Conservation (phyloP, 1,140 invertebrate species). For the Pachypsylla venusta region DNA sequence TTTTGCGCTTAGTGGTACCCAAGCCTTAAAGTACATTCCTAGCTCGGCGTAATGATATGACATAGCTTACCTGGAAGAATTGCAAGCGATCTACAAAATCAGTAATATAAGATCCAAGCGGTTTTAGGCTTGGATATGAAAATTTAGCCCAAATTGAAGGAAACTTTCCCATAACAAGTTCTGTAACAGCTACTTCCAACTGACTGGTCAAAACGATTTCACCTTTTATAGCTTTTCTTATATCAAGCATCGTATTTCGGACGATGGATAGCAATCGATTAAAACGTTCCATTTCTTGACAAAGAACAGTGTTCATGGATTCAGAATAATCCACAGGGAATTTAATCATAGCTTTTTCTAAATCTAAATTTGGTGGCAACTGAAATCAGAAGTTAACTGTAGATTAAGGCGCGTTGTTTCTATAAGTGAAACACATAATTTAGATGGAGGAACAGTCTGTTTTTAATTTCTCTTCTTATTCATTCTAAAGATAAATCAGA, state of each 20-base stretch:
- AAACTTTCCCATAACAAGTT: constrained; percentile 56
- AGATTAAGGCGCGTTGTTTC: background rate
- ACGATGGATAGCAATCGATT: constrained; percentile 56
- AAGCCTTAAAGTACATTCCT: too few species aligned
- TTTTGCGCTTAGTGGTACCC: too few species aligned
- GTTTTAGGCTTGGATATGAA: constrained; percentile 84
- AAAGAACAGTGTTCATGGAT: constrained; percentile 86
- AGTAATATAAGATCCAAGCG: constrained; percentile 64
- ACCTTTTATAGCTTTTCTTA: constrained; percentile 74
- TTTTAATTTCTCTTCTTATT: too few species aligned
- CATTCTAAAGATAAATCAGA: too few species aligned
- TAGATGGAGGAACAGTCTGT: too few species aligned
- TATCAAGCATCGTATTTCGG: constrained; percentile 43
- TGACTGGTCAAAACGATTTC: constrained; percentile 72
- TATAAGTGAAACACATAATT: background rate
- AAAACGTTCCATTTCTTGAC: constrained; percentile 84
- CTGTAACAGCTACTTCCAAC: constrained; percentile 51
- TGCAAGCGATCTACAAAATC: constrained; percentile 68
- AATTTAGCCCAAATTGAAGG: constrained; percentile 62
- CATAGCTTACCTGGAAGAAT: constrained; percentile 44
- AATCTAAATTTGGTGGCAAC: constrained; percentile 56
- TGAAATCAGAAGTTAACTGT: constrained; percentile 11
- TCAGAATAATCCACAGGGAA: constrained; percentile 72
- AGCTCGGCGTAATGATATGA: too few species aligned
- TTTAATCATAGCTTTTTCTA: constrained; percentile 47